Evolutionary conservation across 2,797 vertebrate genomes (phyloP), one percentile per base, ranked within the genome.

Genomic region (Manis pentadactyla): DNA sequence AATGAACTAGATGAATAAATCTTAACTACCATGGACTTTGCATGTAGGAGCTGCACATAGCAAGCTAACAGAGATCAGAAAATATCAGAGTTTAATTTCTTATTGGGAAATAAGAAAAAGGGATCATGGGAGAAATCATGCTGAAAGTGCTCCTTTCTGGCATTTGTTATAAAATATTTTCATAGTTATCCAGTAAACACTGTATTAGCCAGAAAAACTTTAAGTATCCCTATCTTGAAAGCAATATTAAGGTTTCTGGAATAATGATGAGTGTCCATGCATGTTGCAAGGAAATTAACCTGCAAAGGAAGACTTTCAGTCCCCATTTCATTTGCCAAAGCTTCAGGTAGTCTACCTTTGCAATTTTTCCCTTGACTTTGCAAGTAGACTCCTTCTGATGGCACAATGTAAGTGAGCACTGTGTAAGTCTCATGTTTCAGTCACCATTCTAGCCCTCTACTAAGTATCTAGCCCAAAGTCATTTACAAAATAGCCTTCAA

Each of bases 161-260:
- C 31, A 87, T 55, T 83, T 87, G 92, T 57, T 78, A 63, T 63
- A 34, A 84, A 89, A 97, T 46, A 86, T 73, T 82, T 68, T 68
- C 39, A 83, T 5, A 64, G 25, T 31, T 9, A 84, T 59, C 39
- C 42, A 81, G n/a, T 39, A 75, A 90, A 66, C 21, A 68, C 4
- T 73, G 2, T 49, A 53, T 25, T 75, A 51, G 34, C 18, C 73
- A 87, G 19, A 39, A 42, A 19, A 31, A 31, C 46, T 74, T 18
- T 14, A 46, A 37, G 9, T 74, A 69, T n/a, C 69, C 75, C 86
- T 66, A 75, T 31, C 90, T 87, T 75, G 27, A 93, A 88, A 73
- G 27, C 7, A 88, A 0, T 85, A 94, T 78, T 27, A 77, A 92
- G 42, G 15, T 53, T 93, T 87, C 4, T 1, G 25, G 27, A 83